Base-by-base conservation (phyloP, 2,888 invertebrate species). In the Xestia xanthographa region DNA sequence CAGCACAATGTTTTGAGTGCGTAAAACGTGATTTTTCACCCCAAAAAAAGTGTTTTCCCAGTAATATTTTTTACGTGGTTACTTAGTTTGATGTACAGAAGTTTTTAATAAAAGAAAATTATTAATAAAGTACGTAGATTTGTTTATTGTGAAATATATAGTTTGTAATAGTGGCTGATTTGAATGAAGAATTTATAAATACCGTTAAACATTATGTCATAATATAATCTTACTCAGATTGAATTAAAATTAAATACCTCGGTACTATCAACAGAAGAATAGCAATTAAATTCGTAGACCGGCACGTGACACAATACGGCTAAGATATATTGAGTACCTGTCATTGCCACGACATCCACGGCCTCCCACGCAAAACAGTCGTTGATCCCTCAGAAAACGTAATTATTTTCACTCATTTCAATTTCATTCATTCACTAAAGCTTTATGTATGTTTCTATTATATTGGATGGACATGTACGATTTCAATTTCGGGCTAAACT, bases 361-460 rank as follows among this genome's bases (percentile, higher is more conserved):
- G n/a, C 63, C 62, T n/a, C 4, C 11, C 41, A 41, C 41, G 41
- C 17, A 38, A n/a, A 12, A 26, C 53, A 56, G 34, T 22, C n/a
- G 22, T 43, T 29, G 43, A 38, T 43, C 6, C 2, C 12, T 56
- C n/a, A 26, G n/a, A 69, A 70, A 72, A 83, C 45, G 14, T 50
- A 72, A 66, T 82, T 79, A 79, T 75, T 66, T 72, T 62, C 48
- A 62, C 38, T 38, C 26, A 69, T 66, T 84, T 22, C 75, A 60
- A 83, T 75, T 75, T 60, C 60, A 78, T 75, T 63, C 34, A 78
- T 60, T 53, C 53, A 65, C n/a, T 53, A 29, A 67, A 53, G 76
- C 68, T 56, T 66, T 50, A 22, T 62, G 2, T 74, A 34, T 58
- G 45, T 45, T 14, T 63, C 26, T 43, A 71, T 62, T 60, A 60